Evolutionary conservation across 92 coral and sea anemone species (phyloP).

Genomic region (Phymanthus crucifer): DNA sequence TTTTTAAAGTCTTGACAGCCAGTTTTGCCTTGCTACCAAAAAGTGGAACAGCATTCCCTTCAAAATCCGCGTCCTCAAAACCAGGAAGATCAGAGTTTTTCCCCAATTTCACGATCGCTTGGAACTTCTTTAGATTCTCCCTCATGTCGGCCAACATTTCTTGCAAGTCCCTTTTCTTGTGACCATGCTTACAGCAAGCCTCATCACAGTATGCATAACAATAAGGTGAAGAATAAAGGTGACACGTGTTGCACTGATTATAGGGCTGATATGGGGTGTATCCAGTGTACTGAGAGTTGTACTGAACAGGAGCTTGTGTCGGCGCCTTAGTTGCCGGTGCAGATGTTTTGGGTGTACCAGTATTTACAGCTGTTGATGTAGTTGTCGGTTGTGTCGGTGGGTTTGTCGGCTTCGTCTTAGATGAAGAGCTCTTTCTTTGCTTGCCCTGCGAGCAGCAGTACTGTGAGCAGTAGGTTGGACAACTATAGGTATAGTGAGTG

Average conservation of each 20-base stretch:
- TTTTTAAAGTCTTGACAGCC: conserved; percentile 17
- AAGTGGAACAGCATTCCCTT: conserved; percentile 7
- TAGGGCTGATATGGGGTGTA: conserved; percentile 32
- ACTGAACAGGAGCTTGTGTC: not conserved
- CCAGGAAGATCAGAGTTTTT: conserved; percentile 15
- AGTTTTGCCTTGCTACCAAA: conserved; percentile 8
- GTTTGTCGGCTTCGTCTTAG: not conserved
- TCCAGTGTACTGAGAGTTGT: not conserved
- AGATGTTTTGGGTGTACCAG: conserved; percentile 2
- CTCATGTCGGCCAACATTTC: conserved; percentile 5
- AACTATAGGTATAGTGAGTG: conserved; percentile 23
- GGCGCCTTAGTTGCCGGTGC: conserved; percentile 5
- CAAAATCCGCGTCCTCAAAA: not conserved
- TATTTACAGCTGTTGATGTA: conserved; percentile 14
- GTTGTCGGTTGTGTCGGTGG: conserved; percentile 34
- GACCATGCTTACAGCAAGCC: conserved; percentile 22
- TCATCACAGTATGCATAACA: conserved; percentile 42
- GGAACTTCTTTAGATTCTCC: conserved; percentile 13
- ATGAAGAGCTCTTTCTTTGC: not conserved
- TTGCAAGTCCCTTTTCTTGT: not conserved
- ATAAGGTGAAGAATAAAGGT: conserved; percentile 1
- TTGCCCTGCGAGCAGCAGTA: conserved; percentile 34
- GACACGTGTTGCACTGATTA: conserved; percentile 30
- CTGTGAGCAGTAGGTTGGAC: conserved; percentile 30
- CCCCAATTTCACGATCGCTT: conserved; percentile 15